A percentile compares a stretch with the other conserved stretches of the same genome.
phyloP scores from a whole-genome alignment of 2,888 invertebrate species.

The Miltochrista miniata region DNA sequence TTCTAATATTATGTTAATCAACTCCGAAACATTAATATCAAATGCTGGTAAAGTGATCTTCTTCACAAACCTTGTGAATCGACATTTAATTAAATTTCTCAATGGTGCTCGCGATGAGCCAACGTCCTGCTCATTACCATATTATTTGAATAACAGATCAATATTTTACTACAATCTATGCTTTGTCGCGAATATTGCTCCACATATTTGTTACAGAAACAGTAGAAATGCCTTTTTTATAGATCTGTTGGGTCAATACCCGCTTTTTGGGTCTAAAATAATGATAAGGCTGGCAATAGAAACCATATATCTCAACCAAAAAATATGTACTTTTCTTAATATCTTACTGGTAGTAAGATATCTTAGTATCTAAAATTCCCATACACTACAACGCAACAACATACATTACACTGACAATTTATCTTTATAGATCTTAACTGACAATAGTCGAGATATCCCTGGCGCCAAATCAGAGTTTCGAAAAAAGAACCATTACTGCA shows the following conservation, averaged over 20 bases:
- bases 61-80: conserved; percentile 14
- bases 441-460: conserved; percentile 14
- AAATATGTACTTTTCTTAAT: too few relatives aligned
- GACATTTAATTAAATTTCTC: conserved; percentile 19
- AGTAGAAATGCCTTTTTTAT: not conserved
- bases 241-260: not conserved
- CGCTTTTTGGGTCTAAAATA: not conserved
- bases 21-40: conserved; percentile 20
- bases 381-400: too few relatives aligned
- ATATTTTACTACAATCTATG: not conserved
- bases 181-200: not conserved
- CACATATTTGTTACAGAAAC: not conserved
- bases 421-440: too few relatives aligned
- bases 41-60: conserved; percentile 22
- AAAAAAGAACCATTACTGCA: conserved; percentile 41
- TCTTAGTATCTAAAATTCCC: not conserved
- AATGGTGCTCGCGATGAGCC: conserved; percentile 17
- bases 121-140: conserved; percentile 10
- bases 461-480: conserved; percentile 35
- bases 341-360: not conserved
- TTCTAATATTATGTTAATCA: conserved; percentile 34
- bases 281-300: not conserved
- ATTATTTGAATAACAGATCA: not conserved
- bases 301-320: not conserved
- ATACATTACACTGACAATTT: too few relatives aligned